A percentile compares a stretch with the other conserved stretches of the same genome.
phyloP scores from a whole-genome alignment of 2,113 vertebrate species.

The Aspiorhynchus laticeps region DNA sequence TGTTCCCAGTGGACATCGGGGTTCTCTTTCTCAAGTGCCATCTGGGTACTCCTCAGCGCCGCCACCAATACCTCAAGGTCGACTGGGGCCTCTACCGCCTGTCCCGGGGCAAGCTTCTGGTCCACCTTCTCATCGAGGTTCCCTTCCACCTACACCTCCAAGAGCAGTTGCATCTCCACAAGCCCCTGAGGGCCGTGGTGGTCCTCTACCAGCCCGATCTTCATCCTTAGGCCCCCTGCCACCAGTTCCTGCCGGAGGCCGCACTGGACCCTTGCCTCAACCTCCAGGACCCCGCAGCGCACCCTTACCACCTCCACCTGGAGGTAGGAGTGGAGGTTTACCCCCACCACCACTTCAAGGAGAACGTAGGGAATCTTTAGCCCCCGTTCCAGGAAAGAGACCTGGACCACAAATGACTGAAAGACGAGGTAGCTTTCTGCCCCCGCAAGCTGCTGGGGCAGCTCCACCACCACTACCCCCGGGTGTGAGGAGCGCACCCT shows the following conservation, averaged over 20 bases:
- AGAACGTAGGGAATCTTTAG: slow-evolving; percentile 23
- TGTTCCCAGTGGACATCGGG: slow-evolving; percentile 68
- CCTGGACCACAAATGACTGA: neutral
- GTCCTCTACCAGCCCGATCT: slow-evolving; percentile 45
- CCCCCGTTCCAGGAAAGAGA: slow-evolving; percentile 21
- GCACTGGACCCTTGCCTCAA: slow-evolving; percentile 35
- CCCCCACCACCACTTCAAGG: slow-evolving; percentile 27
- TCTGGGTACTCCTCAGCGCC: slow-evolving; percentile 66
- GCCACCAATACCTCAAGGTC: slow-evolving; percentile 69
- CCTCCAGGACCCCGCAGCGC: slow-evolving; percentile 18
- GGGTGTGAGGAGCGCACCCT: slow-evolving; percentile 20
- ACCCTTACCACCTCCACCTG: slow-evolving; percentile 31
- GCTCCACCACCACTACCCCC: slow-evolving; percentile 44
- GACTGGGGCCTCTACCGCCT: slow-evolving; percentile 81
- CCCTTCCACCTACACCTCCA: slow-evolving; percentile 70
- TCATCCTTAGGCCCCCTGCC: slow-evolving; percentile 45
- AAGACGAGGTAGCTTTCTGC: neutral
- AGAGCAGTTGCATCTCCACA: slow-evolving; percentile 30
- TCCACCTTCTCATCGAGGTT: slow-evolving; percentile 62
- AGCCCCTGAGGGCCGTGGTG: slow-evolving; percentile 26
- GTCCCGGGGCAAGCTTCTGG: slow-evolving; percentile 66
- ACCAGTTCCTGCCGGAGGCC: slow-evolving; percentile 38
- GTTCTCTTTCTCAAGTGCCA: slow-evolving; percentile 64
- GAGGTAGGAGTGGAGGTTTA: neutral
- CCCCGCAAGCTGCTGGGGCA: slow-evolving; percentile 7